A percentile compares a stretch with the other conserved stretches of the same genome.
These are phyloP conservation scores for Acrobasis suavella DNA, from an alignment of 2,888 invertebrate genomes.

Conservation along the genomic window DNA sequence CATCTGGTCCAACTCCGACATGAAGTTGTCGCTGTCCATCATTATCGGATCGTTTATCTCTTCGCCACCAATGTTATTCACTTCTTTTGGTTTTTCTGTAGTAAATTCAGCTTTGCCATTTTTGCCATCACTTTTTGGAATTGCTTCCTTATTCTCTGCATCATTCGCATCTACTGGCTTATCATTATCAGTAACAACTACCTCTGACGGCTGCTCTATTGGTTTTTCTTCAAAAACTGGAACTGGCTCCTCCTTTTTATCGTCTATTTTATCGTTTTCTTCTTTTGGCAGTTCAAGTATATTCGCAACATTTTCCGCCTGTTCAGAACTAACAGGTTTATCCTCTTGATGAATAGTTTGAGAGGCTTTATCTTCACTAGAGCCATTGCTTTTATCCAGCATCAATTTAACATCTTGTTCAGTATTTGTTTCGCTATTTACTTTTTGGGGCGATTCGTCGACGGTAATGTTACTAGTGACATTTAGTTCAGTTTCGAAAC, in stretches of 20 bases:
- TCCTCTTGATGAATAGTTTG: slow-evolving; percentile 59
- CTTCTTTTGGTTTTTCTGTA: slow-evolving; percentile 62
- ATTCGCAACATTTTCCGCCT: slow-evolving; percentile 46
- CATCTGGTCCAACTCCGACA: slow-evolving; percentile 80
- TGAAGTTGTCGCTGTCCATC: slow-evolving; percentile 76
- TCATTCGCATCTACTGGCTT: slow-evolving; percentile 51
- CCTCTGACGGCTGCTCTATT: slow-evolving; percentile 46
- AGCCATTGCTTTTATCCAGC: slow-evolving; percentile 58
- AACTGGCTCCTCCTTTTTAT: slow-evolving; percentile 52
- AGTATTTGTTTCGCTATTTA: slow-evolving; percentile 59
- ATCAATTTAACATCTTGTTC: slow-evolving; percentile 64
- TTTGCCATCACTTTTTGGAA: slow-evolving; percentile 51
- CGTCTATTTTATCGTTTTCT: slow-evolving; percentile 49
- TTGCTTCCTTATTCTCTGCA: slow-evolving; percentile 51
- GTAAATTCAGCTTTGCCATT: slow-evolving; percentile 53
- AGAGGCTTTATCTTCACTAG: slow-evolving; percentile 59
- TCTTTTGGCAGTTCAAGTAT: slow-evolving; percentile 58
- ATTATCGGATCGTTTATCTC: slow-evolving; percentile 62
- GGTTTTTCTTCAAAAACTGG: slow-evolving; percentile 50
- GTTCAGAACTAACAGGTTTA: slow-evolving; percentile 47
- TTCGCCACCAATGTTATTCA: slow-evolving; percentile 43
- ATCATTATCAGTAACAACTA: slow-evolving; percentile 44
- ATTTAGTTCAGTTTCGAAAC: slow-evolving; percentile 78
- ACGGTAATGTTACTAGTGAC: slow-evolving; percentile 72
- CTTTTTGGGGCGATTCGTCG: slow-evolving; percentile 60